Conservation (phyloP, 1,140 invertebrate species). For the Caerostris extrusa region DNA sequence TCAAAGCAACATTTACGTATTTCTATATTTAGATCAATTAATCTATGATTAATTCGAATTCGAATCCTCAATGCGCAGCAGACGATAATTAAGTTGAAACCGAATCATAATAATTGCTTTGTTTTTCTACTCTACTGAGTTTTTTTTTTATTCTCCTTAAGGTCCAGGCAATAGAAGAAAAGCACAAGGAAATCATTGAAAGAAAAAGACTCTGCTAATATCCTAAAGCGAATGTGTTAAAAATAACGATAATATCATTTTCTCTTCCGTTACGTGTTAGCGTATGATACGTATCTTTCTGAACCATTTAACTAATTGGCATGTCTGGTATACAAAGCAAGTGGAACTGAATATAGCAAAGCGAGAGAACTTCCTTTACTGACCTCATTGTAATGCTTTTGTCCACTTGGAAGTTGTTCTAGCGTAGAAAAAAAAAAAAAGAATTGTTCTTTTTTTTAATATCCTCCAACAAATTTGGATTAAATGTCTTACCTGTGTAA, state of each 20-base stretch:
- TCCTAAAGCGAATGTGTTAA: not conserved
- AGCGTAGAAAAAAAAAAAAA: not conserved
- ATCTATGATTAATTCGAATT: not conserved
- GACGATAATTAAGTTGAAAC: not conserved
- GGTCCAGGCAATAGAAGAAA: not conserved
- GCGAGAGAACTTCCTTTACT: not conserved
- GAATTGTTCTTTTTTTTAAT: not conserved
- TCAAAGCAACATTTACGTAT: not conserved
- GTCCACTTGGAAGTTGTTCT: not conserved
- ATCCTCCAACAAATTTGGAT: conserved; percentile 9
- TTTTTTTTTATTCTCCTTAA: not conserved
- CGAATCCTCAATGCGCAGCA: not conserved
- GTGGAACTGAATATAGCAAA: not conserved
- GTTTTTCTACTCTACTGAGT: not conserved
- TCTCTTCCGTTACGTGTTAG: conserved; percentile 22
- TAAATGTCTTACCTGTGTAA: not conserved
- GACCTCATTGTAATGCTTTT: not conserved
- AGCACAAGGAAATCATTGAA: not conserved
- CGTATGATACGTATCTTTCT: conserved; percentile 30
- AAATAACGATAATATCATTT: conserved; percentile 6
- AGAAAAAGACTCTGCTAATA: conserved; percentile 4
- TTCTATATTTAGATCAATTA: not conserved
- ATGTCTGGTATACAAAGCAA: not conserved
- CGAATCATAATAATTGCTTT: not conserved
- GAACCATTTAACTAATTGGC: conserved; percentile 55